phyloP scores from a whole-genome alignment of 2,888 invertebrate species.

The Drosophila subquinaria region DNA sequence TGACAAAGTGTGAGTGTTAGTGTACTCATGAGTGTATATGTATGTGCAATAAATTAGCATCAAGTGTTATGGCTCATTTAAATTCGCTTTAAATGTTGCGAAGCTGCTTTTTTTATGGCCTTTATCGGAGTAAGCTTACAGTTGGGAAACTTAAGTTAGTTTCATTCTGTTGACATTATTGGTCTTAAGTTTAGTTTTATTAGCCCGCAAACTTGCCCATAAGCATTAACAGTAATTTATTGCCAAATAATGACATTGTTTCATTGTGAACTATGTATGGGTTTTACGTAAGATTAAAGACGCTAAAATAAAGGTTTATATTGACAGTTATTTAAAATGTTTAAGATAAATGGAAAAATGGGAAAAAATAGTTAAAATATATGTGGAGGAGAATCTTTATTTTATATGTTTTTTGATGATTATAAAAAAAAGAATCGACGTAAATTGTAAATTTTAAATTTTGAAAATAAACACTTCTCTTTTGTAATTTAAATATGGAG shows the following conservation, averaged over 20 bases:
- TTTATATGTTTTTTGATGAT: too few species aligned
- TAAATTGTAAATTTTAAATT: too few species aligned
- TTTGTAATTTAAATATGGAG: too few species aligned
- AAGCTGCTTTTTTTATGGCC: conserved; percentile 32
- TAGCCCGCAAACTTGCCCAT: conserved; percentile 29
- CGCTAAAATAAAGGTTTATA: not conserved
- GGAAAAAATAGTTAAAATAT: not conserved
- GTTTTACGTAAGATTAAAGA: not conserved
- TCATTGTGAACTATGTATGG: not conserved
- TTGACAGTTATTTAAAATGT: not conserved
- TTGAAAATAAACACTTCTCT: too few species aligned
- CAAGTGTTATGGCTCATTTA: conserved; percentile 52
- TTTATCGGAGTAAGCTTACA: conserved; percentile 31
- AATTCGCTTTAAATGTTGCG: conserved; percentile 46
- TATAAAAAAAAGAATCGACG: too few species aligned
- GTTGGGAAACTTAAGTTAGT: not conserved
- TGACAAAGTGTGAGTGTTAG: conserved; percentile 4
- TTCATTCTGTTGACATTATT: conserved; percentile 23
- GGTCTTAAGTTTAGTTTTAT: conserved; percentile 41
- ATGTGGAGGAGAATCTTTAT: too few species aligned
- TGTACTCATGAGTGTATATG: conserved; percentile 9
- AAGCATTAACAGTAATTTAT: conserved; percentile 34
- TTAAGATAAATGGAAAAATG: not conserved
- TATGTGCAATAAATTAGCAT: conserved; percentile 64
- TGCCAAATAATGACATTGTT: conserved; percentile 16